Base-by-base conservation (phyloP, 2,888 invertebrate species). In the Ochropleura leucogaster region DNA sequence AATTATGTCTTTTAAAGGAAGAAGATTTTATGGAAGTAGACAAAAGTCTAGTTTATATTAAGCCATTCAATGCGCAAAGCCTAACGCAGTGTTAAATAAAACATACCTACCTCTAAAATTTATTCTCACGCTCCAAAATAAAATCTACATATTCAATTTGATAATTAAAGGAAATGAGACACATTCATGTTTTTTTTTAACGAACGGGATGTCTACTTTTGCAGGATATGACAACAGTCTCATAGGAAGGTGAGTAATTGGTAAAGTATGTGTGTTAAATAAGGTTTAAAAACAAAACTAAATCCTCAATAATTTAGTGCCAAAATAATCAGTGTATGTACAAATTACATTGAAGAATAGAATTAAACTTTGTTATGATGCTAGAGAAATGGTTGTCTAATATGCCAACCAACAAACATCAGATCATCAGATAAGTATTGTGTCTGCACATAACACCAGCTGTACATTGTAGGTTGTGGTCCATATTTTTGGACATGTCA, bases 161-260 rank as follows among this genome's bases (percentile, higher is more conserved):
- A 44, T 53, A 46, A 68, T 68, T 64, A 64, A 44, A 68, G 68
- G 74, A 78, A 74, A 74, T 74, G 44, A 64, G 63, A 64, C 42
- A 59, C 67, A 64, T 49, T 73, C 49, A 44, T 9, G 16, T 53
- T 74, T 20, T 59, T 30, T 68, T 78, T 73, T 53, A 44, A 49
- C 8, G 10, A 47, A 53, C 44, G 59, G 18, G 44, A 20, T n/a
- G 40, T 66, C 20, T 4, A 55, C 12, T 7, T 55, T 53, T 80
- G 68, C 74, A 80, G 80, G 68, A 79, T 68, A 60, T 79, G 64
- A 42, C 79, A 51, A 71, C n/a, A 62, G 18, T 12, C 47, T 49
- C 30, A 40, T 66, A 40, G 14, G 12, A 77, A 55, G 42, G 64
- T 71, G 40, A 64, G 51, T 64, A 51, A 30, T 51, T 40, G 3